A percentile compares a stretch with the other conserved stretches of the same genome.
phyloP scores from a whole-genome alignment of 2,113 vertebrate genomes.

The Crotalus tigris region DNA sequence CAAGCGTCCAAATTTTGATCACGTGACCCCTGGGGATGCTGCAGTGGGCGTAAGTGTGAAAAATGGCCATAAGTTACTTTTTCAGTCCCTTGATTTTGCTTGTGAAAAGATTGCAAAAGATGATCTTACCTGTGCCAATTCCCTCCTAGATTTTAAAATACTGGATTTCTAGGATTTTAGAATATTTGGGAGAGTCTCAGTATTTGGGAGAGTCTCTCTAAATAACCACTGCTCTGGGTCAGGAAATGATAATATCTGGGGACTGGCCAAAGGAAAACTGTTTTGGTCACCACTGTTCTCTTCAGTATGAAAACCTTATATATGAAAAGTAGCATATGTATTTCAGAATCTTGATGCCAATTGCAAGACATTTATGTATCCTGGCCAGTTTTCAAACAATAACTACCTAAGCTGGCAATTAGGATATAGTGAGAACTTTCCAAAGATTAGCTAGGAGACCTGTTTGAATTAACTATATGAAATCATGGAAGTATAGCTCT shows the following conservation, averaged over 20 bases:
- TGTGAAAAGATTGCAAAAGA: neutral
- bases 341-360: neutral
- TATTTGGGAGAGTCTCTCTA: neutral
- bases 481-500: neutral
- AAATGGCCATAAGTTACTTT: neutral
- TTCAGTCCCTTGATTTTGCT: neutral
- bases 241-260: neutral
- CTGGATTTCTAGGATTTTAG: neutral
- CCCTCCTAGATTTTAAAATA: neutral
- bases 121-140: neutral
- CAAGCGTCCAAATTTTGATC: neutral
- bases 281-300: neutral
- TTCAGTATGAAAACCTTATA: neutral
- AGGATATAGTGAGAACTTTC: neutral
- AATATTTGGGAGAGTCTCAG: neutral
- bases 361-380: neutral
- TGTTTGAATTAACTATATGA: neutral
- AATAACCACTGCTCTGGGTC: neutral
- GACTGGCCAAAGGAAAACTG: neutral
- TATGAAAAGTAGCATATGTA: neutral
- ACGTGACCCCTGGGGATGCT: neutral
- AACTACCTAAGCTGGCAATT: neutral
- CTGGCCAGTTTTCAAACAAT: neutral
- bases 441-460: neutral
- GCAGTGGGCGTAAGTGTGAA: neutral